Evolutionary conservation across 64 coral and sea anemone genomes (phyloP).

Genomic region (Stichodactyla helianthus): DNA sequence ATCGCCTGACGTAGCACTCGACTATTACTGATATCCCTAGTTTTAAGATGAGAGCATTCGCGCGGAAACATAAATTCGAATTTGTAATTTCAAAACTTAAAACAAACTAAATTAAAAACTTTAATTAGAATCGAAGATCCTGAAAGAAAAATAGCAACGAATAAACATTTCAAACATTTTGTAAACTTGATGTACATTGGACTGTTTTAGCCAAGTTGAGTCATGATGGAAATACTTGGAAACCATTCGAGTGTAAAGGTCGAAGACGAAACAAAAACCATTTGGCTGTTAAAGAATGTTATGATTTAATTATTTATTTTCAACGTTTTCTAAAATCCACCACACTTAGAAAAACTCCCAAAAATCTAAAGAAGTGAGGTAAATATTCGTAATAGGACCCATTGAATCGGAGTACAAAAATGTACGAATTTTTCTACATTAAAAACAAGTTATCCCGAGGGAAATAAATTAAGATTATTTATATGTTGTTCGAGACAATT

Average conservation of each 20-base stretch:
- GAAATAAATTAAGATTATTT: not conserved
- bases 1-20: not conserved
- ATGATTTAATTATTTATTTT: not conserved
- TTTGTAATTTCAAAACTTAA: not conserved
- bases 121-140: not conserved
- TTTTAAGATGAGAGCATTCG: not conserved
- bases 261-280: not conserved
- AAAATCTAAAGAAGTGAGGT: not conserved
- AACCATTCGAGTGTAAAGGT: slow-evolving; percentile 8
- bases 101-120: not conserved
- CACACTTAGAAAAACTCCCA: not conserved
- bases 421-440: not conserved
- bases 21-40: not conserved
- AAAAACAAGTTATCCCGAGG: not conserved
- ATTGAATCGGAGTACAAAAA: not conserved
- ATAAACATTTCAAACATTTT: not conserved
- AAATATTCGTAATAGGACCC: not conserved
- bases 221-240: not conserved
- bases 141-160: not conserved
- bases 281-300: not conserved
- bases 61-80: not conserved
- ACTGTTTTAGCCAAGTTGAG: not conserved
- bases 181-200: too few relatives aligned
- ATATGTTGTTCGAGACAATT: too few relatives aligned
- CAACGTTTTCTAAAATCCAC: not conserved